Base-by-base conservation (phyloP, 2,888 invertebrate species). In the Furcula furcula region DNA sequence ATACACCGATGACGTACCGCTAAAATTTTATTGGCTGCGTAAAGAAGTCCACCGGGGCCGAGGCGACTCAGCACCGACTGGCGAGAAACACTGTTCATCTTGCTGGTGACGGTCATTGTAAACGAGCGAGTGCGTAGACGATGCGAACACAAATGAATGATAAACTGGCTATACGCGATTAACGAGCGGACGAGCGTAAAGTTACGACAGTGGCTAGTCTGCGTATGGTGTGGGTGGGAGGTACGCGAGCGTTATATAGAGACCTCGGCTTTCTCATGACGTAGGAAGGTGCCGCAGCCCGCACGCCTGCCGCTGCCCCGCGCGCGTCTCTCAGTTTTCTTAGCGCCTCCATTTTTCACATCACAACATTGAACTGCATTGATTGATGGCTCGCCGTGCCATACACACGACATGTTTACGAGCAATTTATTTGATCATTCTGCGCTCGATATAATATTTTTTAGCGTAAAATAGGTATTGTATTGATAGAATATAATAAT, bases 31-130 rank as follows among this genome's bases (percentile, higher is more conserved):
- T 87, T 82, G 54, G 87, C 86, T 64, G 87, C 84, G 62, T 88
- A 88, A 40, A 85, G 78, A 14, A 89, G 74, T 27, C 87, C 87
- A 39, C 89, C 89, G 35, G 89, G 88, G 58, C 88, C 87, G 59
- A 89, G 73, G 36, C 87, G 88, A 56, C 79, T 77, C 60, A 87
- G 72, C 65, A 84, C 65, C 45, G 87, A 83, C 59, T 81, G 87
- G 69, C 88, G 86, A 67, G 88, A 86, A 46, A 89, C 87, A 70
- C 85, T 87, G 71, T 88, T 89, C 86, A 89, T 86, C 69, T 88
- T 88, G 76, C 89, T 89, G 62, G 83, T 74, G 59, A 89, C 89
- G 36, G 89, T 89, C 89, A 89, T 89, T 54, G 50, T 58, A 72
- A 56, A 68, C 75, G 76, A 73, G 75, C 68, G 67, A 42, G 55